Evolutionary conservation across 2,888 invertebrate species (phyloP).

Genomic region (Monochamus alternatus): DNA sequence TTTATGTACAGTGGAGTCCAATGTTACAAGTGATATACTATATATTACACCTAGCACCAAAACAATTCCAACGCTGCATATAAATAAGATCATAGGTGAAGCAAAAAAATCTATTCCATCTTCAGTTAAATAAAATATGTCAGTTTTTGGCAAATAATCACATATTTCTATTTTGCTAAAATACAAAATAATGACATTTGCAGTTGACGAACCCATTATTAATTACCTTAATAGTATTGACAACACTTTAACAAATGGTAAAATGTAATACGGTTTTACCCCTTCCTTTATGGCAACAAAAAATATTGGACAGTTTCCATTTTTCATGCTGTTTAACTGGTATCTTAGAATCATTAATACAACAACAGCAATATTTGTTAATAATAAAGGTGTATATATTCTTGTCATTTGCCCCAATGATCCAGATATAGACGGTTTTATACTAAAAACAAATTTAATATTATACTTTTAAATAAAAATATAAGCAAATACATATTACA

Average conservation of each 20-base stretch:
- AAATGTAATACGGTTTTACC: slow-evolving; percentile 75
- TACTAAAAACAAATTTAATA: slow-evolving; percentile 66
- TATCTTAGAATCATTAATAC: slow-evolving; percentile 76
- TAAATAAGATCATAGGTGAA: slow-evolving; percentile 77
- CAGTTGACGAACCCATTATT: slow-evolving; percentile 19
- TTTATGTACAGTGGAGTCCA: slow-evolving; percentile 81
- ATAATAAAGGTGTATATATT: slow-evolving; percentile 77
- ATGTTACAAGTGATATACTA: slow-evolving; percentile 76
- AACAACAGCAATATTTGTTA: slow-evolving; percentile 79
- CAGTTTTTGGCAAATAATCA: slow-evolving; percentile 58
- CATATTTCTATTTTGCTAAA: slow-evolving; percentile 14
- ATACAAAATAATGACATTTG: not conserved
- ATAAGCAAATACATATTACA: no score
- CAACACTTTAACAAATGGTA: slow-evolving; percentile 73
- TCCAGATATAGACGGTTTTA: slow-evolving; percentile 75
- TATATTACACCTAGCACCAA: slow-evolving; percentile 74
- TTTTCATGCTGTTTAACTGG: slow-evolving; percentile 70
- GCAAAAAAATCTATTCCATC: slow-evolving; percentile 70
- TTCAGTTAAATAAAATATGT: slow-evolving; percentile 61
- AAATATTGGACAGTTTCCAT: slow-evolving; percentile 68
- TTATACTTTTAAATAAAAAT: no score
- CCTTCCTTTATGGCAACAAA: slow-evolving; percentile 76
- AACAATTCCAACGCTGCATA: slow-evolving; percentile 76
- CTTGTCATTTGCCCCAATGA: slow-evolving; percentile 78
- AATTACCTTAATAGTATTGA: slow-evolving; percentile 70